Evolutionary conservation across 2,113 vertebrate genomes (phyloP).

Genomic region (Engystomops pustulosus): DNA sequence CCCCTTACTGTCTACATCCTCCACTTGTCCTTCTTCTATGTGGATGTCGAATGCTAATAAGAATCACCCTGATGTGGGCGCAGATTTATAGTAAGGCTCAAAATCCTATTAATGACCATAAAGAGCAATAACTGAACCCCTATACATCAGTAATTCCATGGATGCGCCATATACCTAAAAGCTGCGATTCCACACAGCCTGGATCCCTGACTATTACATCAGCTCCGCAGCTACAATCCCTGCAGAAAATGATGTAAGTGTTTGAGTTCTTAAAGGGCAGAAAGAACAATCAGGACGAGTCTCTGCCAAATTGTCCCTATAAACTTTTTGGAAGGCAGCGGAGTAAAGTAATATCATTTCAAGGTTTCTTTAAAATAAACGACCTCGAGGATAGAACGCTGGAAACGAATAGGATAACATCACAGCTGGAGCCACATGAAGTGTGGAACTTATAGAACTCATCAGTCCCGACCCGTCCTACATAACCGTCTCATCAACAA

Average conservation of each 20-base stretch:
- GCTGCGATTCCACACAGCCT: neutral
- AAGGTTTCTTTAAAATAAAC: conserved; percentile 49
- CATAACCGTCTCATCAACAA: neutral
- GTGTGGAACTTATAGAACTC: neutral
- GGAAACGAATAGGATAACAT: conserved; percentile 40
- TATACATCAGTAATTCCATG: neutral
- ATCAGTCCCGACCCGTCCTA: neutral
- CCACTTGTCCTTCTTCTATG: too few species aligned
- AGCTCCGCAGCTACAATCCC: conserved; percentile 27
- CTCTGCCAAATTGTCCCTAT: conserved; percentile 56
- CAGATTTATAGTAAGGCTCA: neutral
- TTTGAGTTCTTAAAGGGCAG: conserved; percentile 36
- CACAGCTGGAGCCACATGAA: conserved; percentile 17
- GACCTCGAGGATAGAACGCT: conserved; percentile 28
- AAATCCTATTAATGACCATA: neutral
- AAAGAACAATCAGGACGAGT: conserved; percentile 36
- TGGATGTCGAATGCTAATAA: too few species aligned
- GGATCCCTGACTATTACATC: conserved; percentile 38
- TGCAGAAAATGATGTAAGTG: conserved; percentile 56
- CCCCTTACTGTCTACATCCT: too few species aligned
- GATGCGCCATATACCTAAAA: neutral
- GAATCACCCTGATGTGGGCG: too few species aligned
- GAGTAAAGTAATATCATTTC: conserved; percentile 57
- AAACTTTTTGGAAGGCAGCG: conserved; percentile 51
- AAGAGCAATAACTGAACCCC: neutral